Base-by-base conservation (phyloP, 2,113 vertebrate species). In the Siniperca knerii region DNA sequence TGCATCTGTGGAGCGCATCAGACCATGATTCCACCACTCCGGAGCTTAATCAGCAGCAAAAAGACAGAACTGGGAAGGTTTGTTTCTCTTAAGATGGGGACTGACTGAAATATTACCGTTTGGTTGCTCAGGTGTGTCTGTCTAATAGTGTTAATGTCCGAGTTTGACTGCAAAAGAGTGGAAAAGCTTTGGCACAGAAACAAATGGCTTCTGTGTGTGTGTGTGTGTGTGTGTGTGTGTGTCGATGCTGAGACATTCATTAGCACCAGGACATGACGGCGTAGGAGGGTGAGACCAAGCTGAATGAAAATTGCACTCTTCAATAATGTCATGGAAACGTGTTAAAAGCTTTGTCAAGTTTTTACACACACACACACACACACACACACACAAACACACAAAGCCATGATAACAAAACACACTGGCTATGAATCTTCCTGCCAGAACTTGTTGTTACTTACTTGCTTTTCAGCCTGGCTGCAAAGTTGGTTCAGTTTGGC, bases 251-350 rank as follows among this genome's bases (percentile, higher is more conserved):
- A 76, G 78, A 82, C 82, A 77, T 70, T 86, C 89, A 88, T 88
- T 88, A 88, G 83, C 86, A 13, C 62, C 46, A 6, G 29, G 54
- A 90, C 77, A 72, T 75, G 77, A 71, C 23, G 60, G 83, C 58
- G 86, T 88, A 29, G 89, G 83, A 70, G 77, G 79, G 74, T 86
- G 86, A 83, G 74, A 88, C 60, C 0, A 37, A 81, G 80, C 73
- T 88, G 72, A 83, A 85, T 85, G 79, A 23, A 82, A 87, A 72
- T 83, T 69, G n/a, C 60, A 72, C 61, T 75, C 64, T 77, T 75
- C 50, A 66, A 25, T 84, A 71, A 87, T 74, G 82, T 87, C 82
- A 85, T 73, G 76, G 83, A 85, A 85, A 87, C 23, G 61, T 87
- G 85, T 65, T 57, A 74, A 80, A 90, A 74, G 60, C 88, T 62